phyloP scores from a whole-genome alignment of 2,888 invertebrate species.

The Diplolepis rosae region DNA sequence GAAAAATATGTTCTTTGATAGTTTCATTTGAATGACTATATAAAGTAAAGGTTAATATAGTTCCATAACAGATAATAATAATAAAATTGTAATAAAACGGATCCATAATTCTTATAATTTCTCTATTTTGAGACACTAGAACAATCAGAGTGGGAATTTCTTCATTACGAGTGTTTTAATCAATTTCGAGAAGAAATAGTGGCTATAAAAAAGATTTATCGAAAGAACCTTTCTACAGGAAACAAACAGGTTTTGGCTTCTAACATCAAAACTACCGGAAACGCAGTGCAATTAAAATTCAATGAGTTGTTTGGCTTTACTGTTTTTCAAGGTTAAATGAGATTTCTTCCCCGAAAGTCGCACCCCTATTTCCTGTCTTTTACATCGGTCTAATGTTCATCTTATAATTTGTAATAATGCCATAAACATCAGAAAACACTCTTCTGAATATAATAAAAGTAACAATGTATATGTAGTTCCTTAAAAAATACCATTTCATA shows the following conservation, averaged over 20 bases:
- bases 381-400: not conserved
- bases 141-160: not conserved
- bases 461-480: too few species aligned
- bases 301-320: constrained; percentile 8
- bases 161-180: not conserved
- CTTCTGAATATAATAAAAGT: too few species aligned
- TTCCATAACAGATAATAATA: too few species aligned
- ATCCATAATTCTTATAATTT: too few species aligned
- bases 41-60: too few species aligned
- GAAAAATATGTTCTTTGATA: too few species aligned
- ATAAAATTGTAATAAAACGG: not conserved
- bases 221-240: not conserved
- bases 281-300: constrained; percentile 15
- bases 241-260: not conserved
- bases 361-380: constrained; percentile 14
- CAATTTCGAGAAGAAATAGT: not conserved
- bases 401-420: not conserved
- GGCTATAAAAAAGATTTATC: not conserved
- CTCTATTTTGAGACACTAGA: not conserved
- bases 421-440: too few species aligned
- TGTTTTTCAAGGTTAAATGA: constrained; percentile 18
- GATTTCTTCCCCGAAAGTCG: not conserved
- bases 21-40: too few species aligned
- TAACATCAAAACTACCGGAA: not conserved
- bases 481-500: not conserved